Evolutionary conservation across 1,140 invertebrate genomes (phyloP), one percentile per base, ranked within the genome.

Genomic region (Phymastichus coffea): DNA sequence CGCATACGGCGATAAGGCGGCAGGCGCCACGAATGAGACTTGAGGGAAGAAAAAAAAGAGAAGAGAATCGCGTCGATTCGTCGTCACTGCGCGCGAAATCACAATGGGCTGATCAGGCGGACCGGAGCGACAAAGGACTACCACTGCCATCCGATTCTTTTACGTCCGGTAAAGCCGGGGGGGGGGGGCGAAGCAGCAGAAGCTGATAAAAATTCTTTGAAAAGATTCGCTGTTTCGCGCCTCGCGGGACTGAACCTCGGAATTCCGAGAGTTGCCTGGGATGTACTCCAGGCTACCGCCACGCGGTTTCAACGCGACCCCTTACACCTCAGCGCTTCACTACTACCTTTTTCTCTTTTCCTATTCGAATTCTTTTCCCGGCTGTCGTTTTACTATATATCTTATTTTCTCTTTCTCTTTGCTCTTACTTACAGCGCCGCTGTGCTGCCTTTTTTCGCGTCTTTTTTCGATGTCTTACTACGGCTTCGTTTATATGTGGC

Each of bases 161-260:
- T 25, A 30, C 37, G 26, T 53, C 38, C 38, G 30, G 19, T 10
- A 25, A 38, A 6, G 35, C 6, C 10, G 14, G 14, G 35, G 14
- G 30, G 30, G 12, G n/a, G n/a, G n/a, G n/a, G n/a, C n/a, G n/a
- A n/a, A n/a, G n/a, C n/a, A n/a, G n/a, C n/a, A n/a, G n/a, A n/a
- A n/a, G n/a, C 23, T 25, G 49, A 53, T 53, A 53, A 53, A 53
- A n/a, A 53, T 10, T 53, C 37, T 53, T 38, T 53, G 35, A 53
- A 53, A 53, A n/a, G 37, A 35, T 35, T 53, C 22, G 49, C n/a
- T 40, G 37, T 53, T 53, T 53, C 49, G 49, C 49, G 49, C 49
- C 49, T 53, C 20, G 23, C 44, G 49, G 49, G 17, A 49, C 4
- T n/a, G 15, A 4, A 40, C 7, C 15, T 40, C 37, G 37, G 37